phyloP scores from a whole-genome alignment of 2,113 vertebrate genomes.

The Ctenomys sociabilis region DNA sequence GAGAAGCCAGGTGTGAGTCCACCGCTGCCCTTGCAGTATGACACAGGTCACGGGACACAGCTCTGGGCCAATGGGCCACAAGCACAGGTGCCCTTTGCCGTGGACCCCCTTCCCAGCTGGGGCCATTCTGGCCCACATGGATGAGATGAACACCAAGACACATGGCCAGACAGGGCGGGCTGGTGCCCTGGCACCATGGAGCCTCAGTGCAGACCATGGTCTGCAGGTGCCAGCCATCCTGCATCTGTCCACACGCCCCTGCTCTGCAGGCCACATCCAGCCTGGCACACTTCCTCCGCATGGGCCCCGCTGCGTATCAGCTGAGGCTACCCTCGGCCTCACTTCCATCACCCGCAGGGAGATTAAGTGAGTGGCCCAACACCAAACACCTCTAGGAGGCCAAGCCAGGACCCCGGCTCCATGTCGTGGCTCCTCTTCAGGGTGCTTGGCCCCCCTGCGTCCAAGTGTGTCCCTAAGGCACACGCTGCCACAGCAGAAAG shows the following conservation, averaged over 20 bases:
- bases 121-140: not conserved
- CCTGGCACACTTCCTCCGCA: not conserved
- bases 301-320: not conserved
- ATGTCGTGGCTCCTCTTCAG: not conserved
- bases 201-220: not conserved
- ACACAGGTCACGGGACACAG: not conserved
- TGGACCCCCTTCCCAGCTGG: too few relatives aligned
- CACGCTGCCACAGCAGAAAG: not conserved
- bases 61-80: not conserved
- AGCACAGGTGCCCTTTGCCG: not conserved
- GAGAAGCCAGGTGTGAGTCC: not conserved
- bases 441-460: not conserved
- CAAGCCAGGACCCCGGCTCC: not conserved
- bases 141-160: not conserved
- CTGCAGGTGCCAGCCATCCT: not conserved
- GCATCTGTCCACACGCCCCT: not conserved
- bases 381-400: not conserved
- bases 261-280: not conserved
- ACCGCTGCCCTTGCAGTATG: too few relatives aligned
- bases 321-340: not conserved
- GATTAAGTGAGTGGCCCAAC: not conserved
- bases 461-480: not conserved
- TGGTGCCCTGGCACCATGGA: not conserved
- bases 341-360: not conserved
- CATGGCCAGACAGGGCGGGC: not conserved